Base-by-base conservation (phyloP, 2,113 vertebrate species). In the Otocyon megalotis region DNA sequence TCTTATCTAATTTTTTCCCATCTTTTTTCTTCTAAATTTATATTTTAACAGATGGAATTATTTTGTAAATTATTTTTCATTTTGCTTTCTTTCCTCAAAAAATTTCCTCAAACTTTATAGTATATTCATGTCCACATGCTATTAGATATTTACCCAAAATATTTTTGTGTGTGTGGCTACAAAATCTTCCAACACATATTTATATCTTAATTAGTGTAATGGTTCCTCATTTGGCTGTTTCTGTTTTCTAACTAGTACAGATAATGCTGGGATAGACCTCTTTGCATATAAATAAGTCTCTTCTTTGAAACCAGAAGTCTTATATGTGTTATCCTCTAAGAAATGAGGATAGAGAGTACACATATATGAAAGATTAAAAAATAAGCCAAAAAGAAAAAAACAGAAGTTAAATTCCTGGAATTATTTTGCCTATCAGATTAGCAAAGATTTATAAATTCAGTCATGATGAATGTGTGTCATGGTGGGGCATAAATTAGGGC, bases 81-180 rank as follows among this genome's bases (percentile, higher is more conserved):
- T 92, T 83, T 80, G 26, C 56, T 22, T 91, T 93, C 85, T 95
- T 88, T 93, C 60, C 72, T 93, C 54, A 84, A 93, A 86, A 84
- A 69, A 53, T 26, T 72, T 74, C 32, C 63, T 77, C 63, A 56
- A 82, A 87, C 1, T 17, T 87, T 67, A 76, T 79, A 58, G 10
- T 82, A 63, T 74, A 92, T 80, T 93, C n/a, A 72, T 88, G 86
- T 93, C 35, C 77, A 26, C 54, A 83, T 77, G n/a, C 54, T 60
- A 43, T 88, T 92, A 92, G 91, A 89, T 91, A 93, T 35, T 72
- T 50, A 87, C 53, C 69, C 50, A 43, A 76, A 94, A 74, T 74
- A 86, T 20, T 93, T 35, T 65, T 63, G 48, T 63, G 82, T 72
- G 32, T 92, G 53, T 79, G 48, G 7, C 77, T 96, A 93, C 6